Base-by-base conservation (phyloP, 2,113 vertebrate species). In the Sprattus sprattus region DNA sequence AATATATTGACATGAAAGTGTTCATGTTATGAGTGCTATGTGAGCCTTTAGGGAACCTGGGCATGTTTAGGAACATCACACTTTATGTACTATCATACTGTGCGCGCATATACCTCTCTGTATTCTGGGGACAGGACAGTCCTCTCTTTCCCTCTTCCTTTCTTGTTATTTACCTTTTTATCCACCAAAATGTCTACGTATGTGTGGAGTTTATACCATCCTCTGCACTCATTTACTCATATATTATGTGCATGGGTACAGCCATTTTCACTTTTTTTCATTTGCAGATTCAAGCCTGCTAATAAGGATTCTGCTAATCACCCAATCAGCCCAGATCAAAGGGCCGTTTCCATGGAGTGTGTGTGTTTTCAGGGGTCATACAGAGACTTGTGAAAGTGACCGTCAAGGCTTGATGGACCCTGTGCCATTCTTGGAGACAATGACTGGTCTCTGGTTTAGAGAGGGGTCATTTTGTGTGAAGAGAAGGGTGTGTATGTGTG, bases 271-370 rank as follows among this genome's bases (percentile, higher is more conserved):
- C 6, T 28, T 6, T 39, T 32, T 28, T 13, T 16, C 3, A 32
- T 32, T 32, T 39, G 28, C 67, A 75, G 67, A 75, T 90, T 89
- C 92, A 71, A 32, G 89, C 90, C 44, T 60, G 89, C 91, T 89
- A 90, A 81, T 44, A 44, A 45, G 86, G 88, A 75, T 89, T 80
- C 88, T 88, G 89, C 71, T 78, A 78, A 78, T 78, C 71, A 78
- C 28, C 71, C 32, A 78, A 78, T 71, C 4, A 85, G 64, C 87
- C 25, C 84, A 91, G 85, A 93, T 94, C 93, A 94, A 94, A 94
- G 92, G 0, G 20, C 84, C 8, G 90, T 93, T 83, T 91, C 92
- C 91, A 39, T 88, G 90, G 93, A 89, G 91, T 92, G 25, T 78
- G 71, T 78, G 71, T 78, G 71, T 78, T 78, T 78, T 78, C 32